These are phyloP conservation scores for Phrixothrix hirtus DNA, from an alignment of 2,888 invertebrate genomes.

Conservation along the genomic window DNA sequence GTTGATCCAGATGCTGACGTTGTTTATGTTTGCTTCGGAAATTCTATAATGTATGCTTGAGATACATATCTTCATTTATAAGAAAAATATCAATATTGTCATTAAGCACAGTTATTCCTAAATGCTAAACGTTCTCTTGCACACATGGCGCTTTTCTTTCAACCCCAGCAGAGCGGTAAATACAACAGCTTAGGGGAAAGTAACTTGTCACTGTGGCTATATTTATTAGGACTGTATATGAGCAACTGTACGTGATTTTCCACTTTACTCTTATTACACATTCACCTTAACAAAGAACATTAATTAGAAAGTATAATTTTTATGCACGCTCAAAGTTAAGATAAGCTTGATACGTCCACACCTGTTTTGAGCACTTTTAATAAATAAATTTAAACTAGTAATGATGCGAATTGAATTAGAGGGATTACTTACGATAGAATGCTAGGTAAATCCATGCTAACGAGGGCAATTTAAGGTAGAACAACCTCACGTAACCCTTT, in stretches of 20 bases:
- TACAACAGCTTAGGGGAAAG: constrained; percentile 31
- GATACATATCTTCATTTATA: too few species aligned
- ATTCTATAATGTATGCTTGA: too few species aligned
- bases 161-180: constrained; percentile 32
- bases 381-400: constrained; percentile 25
- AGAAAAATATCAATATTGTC: too few species aligned
- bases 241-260: constrained; percentile 28
- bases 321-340: constrained; percentile 3
- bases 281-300: constrained; percentile 16
- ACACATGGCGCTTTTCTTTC: constrained; percentile 30
- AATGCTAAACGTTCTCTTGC: not conserved
- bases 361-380: too few species aligned
- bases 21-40: too few species aligned
- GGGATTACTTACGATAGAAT: constrained; percentile 27
- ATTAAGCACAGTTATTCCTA: too few species aligned
- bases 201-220: constrained; percentile 27
- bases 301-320: constrained; percentile 20
- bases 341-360: too few species aligned
- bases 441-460: constrained; percentile 36
- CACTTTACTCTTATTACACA: constrained; percentile 26
- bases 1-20: too few species aligned
- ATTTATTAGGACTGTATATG: constrained; percentile 24
- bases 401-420: constrained; percentile 30
- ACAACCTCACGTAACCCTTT: constrained; percentile 29
- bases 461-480: constrained; percentile 37